Base-by-base conservation (phyloP, 2,113 vertebrate genomes). In the Rhadina sibilatrix region DNA sequence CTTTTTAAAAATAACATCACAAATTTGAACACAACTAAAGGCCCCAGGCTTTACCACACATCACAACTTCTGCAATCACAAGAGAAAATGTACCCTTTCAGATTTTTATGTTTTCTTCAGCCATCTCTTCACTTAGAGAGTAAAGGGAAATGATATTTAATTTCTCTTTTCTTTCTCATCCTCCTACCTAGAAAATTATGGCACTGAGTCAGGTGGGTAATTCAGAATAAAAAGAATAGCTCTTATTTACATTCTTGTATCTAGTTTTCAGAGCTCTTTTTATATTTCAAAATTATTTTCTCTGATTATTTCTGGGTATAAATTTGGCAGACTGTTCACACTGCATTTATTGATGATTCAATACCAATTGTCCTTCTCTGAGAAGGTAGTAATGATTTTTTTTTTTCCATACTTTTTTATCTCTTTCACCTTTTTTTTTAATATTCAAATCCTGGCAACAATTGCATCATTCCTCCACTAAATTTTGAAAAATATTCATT, bases 151-250 rank as follows among this genome's bases (percentile, higher is more conserved):
- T 68, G 7, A 61, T 94, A 85, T 63, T 91, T 72, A 78, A 59
- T 87, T 94, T 79, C 7, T 70, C 50, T 65, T 82, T 87, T 81
- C 56, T 66, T 93, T 92, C 66, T 89, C 11, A 9, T 95, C 47
- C 64, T 90, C 76, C 89, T 83, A 93, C 79, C 38, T 87, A 78
- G 81, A 94, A 88, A 96, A 96, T 92, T 88, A 64, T 78, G 60
- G 79, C 47, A 78, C 33, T 94, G 88, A 92, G 30, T 93, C 92
- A 92, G 64, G 40, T 66, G 38, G 60, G 7, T 92, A 90, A 94
- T 86, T 88, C 71, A 91, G 71, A 68, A 83, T 91, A 63, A 76
- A 93, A 96, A 83, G 23, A 90, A 77, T 57, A 77, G 70, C 52
- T 90, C 87, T 85, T 88, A 78, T 93, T 95, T 95, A 49, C 57